Percentiles rank a stretch among this genome's conserved stretches.
These are phyloP conservation scores for Morelia viridis DNA, from an alignment of 2,797 vertebrate genomes.

Conservation along the genomic window DNA sequence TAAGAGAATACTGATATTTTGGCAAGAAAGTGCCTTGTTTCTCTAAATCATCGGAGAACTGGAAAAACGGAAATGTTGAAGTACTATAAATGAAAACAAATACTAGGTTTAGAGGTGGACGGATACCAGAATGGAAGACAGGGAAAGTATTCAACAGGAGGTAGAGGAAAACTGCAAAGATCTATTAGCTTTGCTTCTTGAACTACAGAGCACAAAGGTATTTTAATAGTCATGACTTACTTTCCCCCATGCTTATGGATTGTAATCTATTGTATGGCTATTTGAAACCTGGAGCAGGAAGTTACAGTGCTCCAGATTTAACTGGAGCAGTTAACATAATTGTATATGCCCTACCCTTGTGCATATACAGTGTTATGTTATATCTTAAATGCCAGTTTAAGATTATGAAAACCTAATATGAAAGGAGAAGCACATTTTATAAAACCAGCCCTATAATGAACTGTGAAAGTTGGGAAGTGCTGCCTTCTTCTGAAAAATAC, in stretches of 20 bases:
- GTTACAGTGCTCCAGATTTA: background rate
- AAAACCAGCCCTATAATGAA: background rate
- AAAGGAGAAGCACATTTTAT: background rate
- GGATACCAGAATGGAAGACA: conserved; percentile 38
- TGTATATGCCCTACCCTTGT: background rate
- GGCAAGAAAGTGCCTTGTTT: conserved; percentile 8
- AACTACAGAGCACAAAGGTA: too few relatives aligned
- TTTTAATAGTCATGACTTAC: background rate
- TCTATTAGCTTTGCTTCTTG: background rate
- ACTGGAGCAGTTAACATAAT: background rate
- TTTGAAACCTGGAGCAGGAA: background rate
- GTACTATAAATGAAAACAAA: conserved; percentile 66
- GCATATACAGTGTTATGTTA: background rate
- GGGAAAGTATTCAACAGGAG: background rate
- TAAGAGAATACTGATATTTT: background rate
- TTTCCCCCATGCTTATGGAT: background rate
- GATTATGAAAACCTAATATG: background rate
- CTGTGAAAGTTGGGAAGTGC: background rate
- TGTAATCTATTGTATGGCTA: background rate
- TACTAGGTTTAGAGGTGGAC: conserved; percentile 38
- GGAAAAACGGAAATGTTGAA: conserved; percentile 50
- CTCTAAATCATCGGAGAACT: conserved; percentile 57
- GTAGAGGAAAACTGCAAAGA: background rate
- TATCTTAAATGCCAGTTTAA: background rate
- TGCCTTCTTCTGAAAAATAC: background rate